Conservation (phyloP, 1,140 invertebrate genomes). For the Hyposmocoma kahamanoa region DNA sequence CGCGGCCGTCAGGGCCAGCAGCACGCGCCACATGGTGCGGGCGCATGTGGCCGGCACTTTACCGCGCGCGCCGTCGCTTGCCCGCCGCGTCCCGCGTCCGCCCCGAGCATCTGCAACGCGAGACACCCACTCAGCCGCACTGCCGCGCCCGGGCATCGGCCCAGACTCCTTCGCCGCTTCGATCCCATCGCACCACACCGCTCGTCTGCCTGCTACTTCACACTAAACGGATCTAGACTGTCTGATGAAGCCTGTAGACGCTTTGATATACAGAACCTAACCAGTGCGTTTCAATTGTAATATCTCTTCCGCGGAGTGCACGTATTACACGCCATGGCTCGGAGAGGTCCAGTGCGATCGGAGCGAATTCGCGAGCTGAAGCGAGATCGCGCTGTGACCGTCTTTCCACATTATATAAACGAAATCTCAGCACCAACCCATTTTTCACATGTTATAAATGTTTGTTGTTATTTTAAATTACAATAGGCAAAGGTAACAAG, state of each 20-base stretch:
- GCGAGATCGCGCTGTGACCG: constrained; percentile 45
- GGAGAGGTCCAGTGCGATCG: constrained; percentile 64
- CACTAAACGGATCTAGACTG: constrained; percentile 17
- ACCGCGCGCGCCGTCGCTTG: constrained; percentile 52
- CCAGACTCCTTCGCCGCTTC: constrained; percentile 32
- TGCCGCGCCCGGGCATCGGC: constrained; percentile 25
- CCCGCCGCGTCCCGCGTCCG: constrained; percentile 33
- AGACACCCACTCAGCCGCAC: constrained; percentile 61
- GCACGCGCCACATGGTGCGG: constrained; percentile 65
- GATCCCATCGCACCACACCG: constrained; percentile 62
- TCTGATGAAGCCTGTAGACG: constrained; percentile 23
- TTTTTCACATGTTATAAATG: too few relatives aligned
- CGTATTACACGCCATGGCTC: constrained; percentile 35
- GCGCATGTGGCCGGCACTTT: constrained; percentile 59
- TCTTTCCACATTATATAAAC: constrained; percentile 32
- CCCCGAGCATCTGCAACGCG: constrained; percentile 59
- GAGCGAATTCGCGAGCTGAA: constrained; percentile 51
- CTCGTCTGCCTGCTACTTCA: constrained; percentile 33
- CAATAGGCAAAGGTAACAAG: too few relatives aligned
- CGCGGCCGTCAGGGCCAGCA: constrained; percentile 68
- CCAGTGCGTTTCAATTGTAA: constrained; percentile 15
- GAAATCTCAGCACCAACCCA: constrained; percentile 51
- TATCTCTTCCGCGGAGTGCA: constrained; percentile 21
- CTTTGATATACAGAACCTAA: constrained; percentile 19
- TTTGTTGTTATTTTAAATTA: too few relatives aligned